phyloP scores from a whole-genome alignment of 2,113 vertebrate genomes.

The Dendrocopos noguchii region DNA sequence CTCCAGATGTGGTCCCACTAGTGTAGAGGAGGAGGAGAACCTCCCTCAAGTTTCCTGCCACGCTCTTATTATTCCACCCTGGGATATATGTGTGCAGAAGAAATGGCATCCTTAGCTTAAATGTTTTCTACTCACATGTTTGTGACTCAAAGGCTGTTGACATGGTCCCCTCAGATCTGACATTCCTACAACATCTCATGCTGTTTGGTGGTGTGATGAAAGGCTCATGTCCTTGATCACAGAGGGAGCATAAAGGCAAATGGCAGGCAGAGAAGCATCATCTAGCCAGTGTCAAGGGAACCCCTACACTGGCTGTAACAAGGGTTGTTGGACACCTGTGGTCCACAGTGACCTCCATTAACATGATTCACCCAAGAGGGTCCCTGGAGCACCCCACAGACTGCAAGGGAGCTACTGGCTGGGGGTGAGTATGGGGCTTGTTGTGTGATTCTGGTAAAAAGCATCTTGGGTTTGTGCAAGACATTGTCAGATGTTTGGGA shows the following conservation, averaged over 20 bases:
- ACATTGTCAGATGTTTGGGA: background rate
- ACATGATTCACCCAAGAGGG: background rate
- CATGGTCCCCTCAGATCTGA: background rate
- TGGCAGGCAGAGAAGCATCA: background rate
- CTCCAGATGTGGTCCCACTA: too few species aligned
- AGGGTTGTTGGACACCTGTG: too few species aligned
- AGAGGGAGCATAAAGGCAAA: background rate
- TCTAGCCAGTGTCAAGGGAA: background rate
- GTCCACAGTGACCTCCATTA: too few species aligned
- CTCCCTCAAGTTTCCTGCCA: too few species aligned
- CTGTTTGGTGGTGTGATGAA: background rate
- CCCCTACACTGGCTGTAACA: too few species aligned
- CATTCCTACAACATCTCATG: background rate
- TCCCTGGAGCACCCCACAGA: background rate
- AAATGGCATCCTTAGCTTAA: background rate
- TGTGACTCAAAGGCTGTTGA: background rate
- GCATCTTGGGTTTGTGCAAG: background rate
- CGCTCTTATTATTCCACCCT: too few species aligned
- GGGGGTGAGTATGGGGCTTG: fast-evolving
- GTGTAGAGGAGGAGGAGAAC: too few species aligned
- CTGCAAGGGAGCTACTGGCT: too few species aligned
- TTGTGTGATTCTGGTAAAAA: background rate
- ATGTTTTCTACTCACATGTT: background rate
- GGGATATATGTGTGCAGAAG: background rate
- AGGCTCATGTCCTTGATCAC: background rate